Base-by-base conservation (phyloP, 2,888 invertebrate species). In the Cerceris ruficornis region DNA sequence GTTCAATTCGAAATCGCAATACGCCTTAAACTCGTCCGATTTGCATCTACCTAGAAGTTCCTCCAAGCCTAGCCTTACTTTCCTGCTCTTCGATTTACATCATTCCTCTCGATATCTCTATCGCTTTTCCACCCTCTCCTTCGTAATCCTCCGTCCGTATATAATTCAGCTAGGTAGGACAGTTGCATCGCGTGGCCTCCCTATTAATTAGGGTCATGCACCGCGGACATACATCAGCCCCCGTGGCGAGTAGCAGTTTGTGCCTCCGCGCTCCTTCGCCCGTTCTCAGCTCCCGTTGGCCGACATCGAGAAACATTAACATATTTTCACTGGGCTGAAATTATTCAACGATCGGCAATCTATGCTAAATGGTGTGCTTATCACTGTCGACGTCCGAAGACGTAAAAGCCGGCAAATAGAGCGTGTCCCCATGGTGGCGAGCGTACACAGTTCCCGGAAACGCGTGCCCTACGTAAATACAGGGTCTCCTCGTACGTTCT, bases 161-260 rank as follows among this genome's bases (percentile, higher is more conserved):
- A 90, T 92, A 90, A 91, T 91, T 90, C 88, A 91, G 87, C 82
- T 77, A 78, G 81, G 77, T 82, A 81, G 88, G 91, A 91, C 91
- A 91, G 91, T 92, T 90, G 91, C 91, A 91, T 91, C 88, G 90
- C 91, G 88, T 90, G 88, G 90, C 86, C 88, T 91, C 89, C 89
- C 91, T 91, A 91, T 91, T 92, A 92, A 92, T 92, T 92, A 92
- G 90, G 91, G 91, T 92, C 91, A 89, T 91, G 91, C 90, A 91
- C 90, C 88, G 86, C 84, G 88, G 82, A 83, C 90, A 89, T 91
- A 90, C 90, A 91, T 92, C 91, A 92, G 86, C 81, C 80, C 28
- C 87, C 83, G 82, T 80, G 80, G 83, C 81, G 84, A 85, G 77
- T 80, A 82, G 77, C 83, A 81, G 82, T 78, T 81, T 78, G 74